Evolutionary conservation across 1,140 invertebrate species (phyloP), one percentile per base, ranked within the genome.

Genomic region (Drosophila fuyamai): DNA sequence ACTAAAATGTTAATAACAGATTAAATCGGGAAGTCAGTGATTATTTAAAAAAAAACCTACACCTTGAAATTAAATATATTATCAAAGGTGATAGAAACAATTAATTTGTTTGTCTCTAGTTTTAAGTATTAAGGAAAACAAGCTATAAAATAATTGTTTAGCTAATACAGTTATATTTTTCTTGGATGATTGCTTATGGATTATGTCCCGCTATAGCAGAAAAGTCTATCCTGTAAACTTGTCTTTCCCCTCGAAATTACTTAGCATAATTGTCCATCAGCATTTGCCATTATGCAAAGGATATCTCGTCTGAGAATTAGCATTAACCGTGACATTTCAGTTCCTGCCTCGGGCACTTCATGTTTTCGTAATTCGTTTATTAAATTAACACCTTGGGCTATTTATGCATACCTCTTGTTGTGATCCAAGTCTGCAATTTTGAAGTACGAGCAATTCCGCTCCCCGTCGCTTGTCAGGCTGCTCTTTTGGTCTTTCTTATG

Each of bases 321-420:
- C 73, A 73, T 71, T 81, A 51, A 12, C 74, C 75, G 48, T 35
- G 38, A 61, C 46, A 73, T 59, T 48, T 38, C 32, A 23, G 50
- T 41, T 53, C 41, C n/a, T 43, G 44, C 62, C 46, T 12, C 8
- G 16, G 35, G 35, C 35, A 10, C 54, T 79, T 86, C 83, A 82
- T 82, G 79, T 76, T 88, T 88, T 72, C 58, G 55, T 82, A 88
- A 88, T 88, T 79, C 55, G 60, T 61, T 88, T 88, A 86, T 88
- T 86, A 76, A 68, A 88, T 88, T 86, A 88, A 76, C 83, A 79
- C 79, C 83, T 83, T 55, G 71, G 71, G 83, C 82, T 79, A 79
- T 83, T 85, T 70, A 79, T 88, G 77, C 75, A 82, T 67, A 63
- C 78, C 53, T 70, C 48, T 68, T 18, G 55, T 76, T 76, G 53